phyloP scores from a whole-genome alignment of 2,888 invertebrate species.

The Nomada lathburiana region DNA sequence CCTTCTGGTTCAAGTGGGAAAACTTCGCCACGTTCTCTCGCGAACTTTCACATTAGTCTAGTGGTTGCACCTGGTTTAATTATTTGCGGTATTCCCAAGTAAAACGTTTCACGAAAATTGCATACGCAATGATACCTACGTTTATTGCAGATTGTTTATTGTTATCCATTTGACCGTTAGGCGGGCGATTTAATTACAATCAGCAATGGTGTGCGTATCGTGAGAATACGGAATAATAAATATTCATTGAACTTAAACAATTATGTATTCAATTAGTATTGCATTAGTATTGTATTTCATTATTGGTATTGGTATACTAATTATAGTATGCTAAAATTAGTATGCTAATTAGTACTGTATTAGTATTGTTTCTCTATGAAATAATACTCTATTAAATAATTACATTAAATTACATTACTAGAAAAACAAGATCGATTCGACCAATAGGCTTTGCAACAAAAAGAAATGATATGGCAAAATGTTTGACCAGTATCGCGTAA shows the following conservation, averaged over 20 bases:
- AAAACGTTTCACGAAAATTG: not conserved
- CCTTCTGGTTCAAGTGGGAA: conserved; percentile 2
- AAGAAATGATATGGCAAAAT: not conserved
- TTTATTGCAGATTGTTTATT: too few relatives aligned
- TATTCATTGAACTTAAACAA: too few relatives aligned
- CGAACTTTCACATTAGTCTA: not conserved
- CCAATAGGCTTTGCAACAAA: not conserved
- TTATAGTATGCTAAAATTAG: too few relatives aligned
- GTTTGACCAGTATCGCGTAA: not conserved
- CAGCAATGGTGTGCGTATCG: too few relatives aligned
- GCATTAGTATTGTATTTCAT: too few relatives aligned
- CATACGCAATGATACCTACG: too few relatives aligned
- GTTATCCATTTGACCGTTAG: too few relatives aligned
- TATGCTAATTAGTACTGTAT: too few relatives aligned
- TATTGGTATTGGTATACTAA: not conserved
- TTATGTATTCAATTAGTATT: too few relatives aligned
- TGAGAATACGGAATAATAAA: too few relatives aligned
- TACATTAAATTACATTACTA: conserved; percentile 1
- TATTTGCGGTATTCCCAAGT: not conserved
- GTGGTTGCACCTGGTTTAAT: not conserved
- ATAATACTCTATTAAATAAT: not conserved
- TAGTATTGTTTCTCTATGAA: too few relatives aligned
- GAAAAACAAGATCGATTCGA: not conserved
- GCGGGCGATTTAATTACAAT: too few relatives aligned
- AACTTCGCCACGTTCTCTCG: not conserved